Conservation (phyloP, 2,888 invertebrate genomes). For the Venusia cambrica region DNA sequence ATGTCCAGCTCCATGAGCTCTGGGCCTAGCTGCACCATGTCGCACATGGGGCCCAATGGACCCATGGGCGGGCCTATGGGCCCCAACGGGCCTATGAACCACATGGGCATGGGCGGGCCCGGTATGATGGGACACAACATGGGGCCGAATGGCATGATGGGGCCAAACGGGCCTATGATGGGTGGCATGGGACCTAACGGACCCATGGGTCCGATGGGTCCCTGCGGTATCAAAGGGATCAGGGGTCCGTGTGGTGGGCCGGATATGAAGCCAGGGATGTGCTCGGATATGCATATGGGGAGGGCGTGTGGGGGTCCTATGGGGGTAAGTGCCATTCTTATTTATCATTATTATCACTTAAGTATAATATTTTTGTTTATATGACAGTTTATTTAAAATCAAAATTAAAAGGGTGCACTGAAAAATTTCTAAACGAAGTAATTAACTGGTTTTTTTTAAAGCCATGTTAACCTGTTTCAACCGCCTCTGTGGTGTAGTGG, state of each 20-base stretch:
- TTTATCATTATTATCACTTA: no score
- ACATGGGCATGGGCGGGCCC: conserved; percentile 47
- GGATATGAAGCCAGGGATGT: conserved; percentile 76
- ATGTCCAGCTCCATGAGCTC: conserved; percentile 71
- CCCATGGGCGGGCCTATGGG: conserved; percentile 56
- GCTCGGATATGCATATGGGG: conserved; percentile 77
- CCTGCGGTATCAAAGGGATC: conserved; percentile 75
- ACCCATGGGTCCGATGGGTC: conserved; percentile 77
- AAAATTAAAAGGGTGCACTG: no score
- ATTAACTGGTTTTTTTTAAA: no score
- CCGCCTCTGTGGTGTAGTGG: no score
- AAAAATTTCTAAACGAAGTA: no score
- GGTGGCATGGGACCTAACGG: conserved; percentile 68
- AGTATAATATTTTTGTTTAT: no score
- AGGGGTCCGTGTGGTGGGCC: conserved; percentile 73
- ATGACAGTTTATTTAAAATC: no score
- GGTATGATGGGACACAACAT: conserved; percentile 27
- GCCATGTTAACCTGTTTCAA: no score
- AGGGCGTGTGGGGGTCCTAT: conserved; percentile 76
- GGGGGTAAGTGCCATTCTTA: conserved; percentile 61
- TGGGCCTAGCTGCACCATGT: conserved; percentile 72
- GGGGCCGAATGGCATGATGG: conserved; percentile 48
- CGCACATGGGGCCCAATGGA: conserved; percentile 61
- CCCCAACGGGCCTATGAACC: conserved; percentile 55
- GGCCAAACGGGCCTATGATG: conserved; percentile 70